Percentiles rank a stretch among this genome's conserved stretches.
These are phyloP conservation scores for Tiliqua scincoides DNA, from an alignment of 2,113 vertebrate species.

Conservation along the genomic window DNA sequence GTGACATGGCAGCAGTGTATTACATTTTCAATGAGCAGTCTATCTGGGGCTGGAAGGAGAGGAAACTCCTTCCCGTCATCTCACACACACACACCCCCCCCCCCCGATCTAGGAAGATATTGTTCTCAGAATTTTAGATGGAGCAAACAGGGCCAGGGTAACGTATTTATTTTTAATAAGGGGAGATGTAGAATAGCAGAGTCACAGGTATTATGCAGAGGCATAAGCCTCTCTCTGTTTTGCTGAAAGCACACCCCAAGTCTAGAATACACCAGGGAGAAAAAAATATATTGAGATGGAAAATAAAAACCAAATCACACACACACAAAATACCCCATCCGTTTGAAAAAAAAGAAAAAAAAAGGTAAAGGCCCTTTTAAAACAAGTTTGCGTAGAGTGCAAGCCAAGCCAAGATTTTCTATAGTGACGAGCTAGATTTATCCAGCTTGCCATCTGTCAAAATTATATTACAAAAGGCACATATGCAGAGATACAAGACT, in stretches of 20 bases:
- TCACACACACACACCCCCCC: slow-evolving; percentile 1
- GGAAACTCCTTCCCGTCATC: slow-evolving; percentile 78
- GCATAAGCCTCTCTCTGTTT: slow-evolving; percentile 39
- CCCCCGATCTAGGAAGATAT: slow-evolving; percentile 73
- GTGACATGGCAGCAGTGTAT: slow-evolving; percentile 98
- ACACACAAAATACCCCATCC: slow-evolving; percentile 53
- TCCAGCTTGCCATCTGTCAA: slow-evolving; percentile 83
- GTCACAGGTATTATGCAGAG: slow-evolving; percentile 66
- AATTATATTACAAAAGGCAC: slow-evolving; percentile 87
- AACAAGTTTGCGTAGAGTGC: slow-evolving; percentile 76
- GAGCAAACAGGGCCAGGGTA: slow-evolving; percentile 76
- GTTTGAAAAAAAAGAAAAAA: slow-evolving; percentile 75
- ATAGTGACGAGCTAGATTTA: slow-evolving; percentile 78
- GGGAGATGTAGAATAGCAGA: slow-evolving; percentile 66
- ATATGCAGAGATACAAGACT: slow-evolving; percentile 86
- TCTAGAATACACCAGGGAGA: slow-evolving; percentile 64
- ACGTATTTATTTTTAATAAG: slow-evolving; percentile 84
- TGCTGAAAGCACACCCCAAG: slow-evolving; percentile 51
- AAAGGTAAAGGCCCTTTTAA: slow-evolving; percentile 74
- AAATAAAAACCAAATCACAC: slow-evolving; percentile 77
- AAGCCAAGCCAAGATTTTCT: slow-evolving; percentile 80
- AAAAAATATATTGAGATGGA: slow-evolving; percentile 67
- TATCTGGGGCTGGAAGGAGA: slow-evolving; percentile 81
- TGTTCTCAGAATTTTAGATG: slow-evolving; percentile 80
- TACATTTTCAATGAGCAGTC: slow-evolving; percentile 99